Evolutionary conservation across 2,888 invertebrate genomes (phyloP).

Genomic region (Pristionchus entomophagus): DNA sequence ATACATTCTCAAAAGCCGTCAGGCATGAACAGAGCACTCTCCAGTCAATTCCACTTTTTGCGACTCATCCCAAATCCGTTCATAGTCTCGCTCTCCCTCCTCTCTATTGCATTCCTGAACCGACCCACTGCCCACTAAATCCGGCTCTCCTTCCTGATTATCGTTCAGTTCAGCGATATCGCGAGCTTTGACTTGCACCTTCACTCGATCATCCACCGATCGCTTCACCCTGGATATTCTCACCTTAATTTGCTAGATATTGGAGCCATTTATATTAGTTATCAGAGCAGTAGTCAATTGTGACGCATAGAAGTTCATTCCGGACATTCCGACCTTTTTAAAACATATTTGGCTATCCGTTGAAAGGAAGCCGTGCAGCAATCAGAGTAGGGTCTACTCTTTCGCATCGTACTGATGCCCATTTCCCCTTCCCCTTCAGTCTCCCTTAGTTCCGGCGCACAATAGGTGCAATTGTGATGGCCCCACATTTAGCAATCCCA

Average conservation of each 20-base stretch:
- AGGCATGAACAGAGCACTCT: neutral
- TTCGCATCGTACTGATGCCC: no score
- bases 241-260: no score
- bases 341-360: no score
- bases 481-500: neutral
- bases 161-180: constrained; percentile 7
- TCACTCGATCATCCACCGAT: neutral
- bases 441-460: neutral
- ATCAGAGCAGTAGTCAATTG: no score
- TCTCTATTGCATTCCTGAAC: constrained; percentile 27
- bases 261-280: no score
- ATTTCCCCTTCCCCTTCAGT: neutral
- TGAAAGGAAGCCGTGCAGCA: no score
- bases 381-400: no score
- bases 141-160: constrained; percentile 9
- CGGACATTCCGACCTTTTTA: no score
- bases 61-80: neutral
- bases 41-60: neutral
- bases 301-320: no score
- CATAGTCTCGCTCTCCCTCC: neutral
- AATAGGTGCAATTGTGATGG: neutral
- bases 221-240: no score
- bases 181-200: neutral
- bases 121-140: neutral
- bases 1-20: neutral